Conservation (phyloP, 2,888 invertebrate species). For the Cabera pusaria region DNA sequence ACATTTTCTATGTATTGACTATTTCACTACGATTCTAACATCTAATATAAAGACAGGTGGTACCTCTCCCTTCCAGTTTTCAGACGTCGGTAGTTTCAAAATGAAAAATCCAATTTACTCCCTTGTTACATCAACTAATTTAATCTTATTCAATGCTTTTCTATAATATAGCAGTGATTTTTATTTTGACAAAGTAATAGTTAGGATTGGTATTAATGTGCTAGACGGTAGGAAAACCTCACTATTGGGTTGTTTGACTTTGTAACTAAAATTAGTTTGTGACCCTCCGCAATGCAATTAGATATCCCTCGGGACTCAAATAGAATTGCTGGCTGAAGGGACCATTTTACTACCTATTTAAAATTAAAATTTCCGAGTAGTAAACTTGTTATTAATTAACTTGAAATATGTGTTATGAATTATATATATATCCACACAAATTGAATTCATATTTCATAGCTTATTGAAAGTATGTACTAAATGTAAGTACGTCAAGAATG, state of each 20-base stretch:
- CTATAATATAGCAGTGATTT: not conserved
- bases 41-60: no score
- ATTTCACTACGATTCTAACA: no score
- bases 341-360: slow-evolving; percentile 19
- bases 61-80: not conserved
- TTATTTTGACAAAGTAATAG: slow-evolving; percentile 8
- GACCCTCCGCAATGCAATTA: slow-evolving; percentile 64
- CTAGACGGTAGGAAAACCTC: slow-evolving; percentile 15
- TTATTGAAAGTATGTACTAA: no score
- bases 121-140: slow-evolving; percentile 1
- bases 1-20: no score
- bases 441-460: no score
- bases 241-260: slow-evolving; percentile 51
- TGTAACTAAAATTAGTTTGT: slow-evolving; percentile 72
- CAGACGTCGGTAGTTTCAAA: slow-evolving; percentile 3
- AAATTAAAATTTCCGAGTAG: slow-evolving; percentile 11
- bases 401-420: no score
- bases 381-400: slow-evolving; percentile 1
- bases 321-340: slow-evolving; percentile 11
- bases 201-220: slow-evolving; percentile 39
- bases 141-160: not conserved
- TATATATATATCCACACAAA: no score
- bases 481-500: no score
- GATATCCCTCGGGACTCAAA: slow-evolving; percentile 39
- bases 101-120: not conserved